Conservation (phyloP, 1,140 invertebrate genomes). For the Polypedilum pembai region DNA sequence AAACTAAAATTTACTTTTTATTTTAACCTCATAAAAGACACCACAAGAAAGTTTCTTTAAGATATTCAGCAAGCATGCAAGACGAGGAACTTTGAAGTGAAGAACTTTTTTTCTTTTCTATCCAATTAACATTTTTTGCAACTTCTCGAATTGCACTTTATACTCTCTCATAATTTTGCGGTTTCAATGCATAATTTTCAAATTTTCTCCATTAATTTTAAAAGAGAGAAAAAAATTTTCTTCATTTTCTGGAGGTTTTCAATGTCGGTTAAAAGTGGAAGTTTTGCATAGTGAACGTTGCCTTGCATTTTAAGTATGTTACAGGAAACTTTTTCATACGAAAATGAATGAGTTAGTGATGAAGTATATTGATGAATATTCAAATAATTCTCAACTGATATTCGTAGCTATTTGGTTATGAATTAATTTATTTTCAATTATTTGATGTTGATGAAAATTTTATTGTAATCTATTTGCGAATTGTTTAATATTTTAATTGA, state of each 20-base stretch:
- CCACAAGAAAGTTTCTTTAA: neutral
- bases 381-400: too few species aligned
- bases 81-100: neutral
- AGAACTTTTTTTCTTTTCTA: neutral
- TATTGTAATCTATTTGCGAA: too few species aligned
- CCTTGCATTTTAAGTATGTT: too few species aligned
- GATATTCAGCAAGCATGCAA: neutral
- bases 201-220: neutral
- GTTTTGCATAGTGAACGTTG: too few species aligned
- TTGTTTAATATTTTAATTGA: too few species aligned
- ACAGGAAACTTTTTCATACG: too few species aligned
- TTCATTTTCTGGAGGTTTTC: neutral
- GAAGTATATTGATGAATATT: too few species aligned
- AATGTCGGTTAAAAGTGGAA: too few species aligned
- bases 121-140: neutral
- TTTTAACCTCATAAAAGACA: neutral
- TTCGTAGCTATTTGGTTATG: too few species aligned
- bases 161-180: neutral
- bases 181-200: conserved; percentile 1
- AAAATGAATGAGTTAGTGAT: too few species aligned
- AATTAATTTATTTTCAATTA: too few species aligned
- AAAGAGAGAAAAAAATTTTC: neutral
- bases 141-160: neutral
- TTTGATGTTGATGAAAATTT: too few species aligned
- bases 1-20: neutral